Conservation (phyloP, 1,140 invertebrate genomes). For the Brachionus calyciflorus region DNA sequence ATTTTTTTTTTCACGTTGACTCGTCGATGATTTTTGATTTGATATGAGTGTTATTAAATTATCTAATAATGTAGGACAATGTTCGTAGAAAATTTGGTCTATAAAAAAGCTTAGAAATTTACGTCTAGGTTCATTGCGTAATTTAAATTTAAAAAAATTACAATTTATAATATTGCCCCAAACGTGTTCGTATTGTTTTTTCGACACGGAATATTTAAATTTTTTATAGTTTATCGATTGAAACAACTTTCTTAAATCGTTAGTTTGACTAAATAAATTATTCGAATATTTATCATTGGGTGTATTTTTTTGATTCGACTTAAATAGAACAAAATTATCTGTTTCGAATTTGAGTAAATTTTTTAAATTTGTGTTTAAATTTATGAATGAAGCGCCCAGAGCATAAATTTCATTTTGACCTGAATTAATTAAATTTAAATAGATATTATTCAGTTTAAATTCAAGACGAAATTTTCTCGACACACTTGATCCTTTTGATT, state of each 20-base stretch:
- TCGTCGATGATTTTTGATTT: too few species aligned
- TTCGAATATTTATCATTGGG: slow-evolving; percentile 19
- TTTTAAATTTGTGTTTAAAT: slow-evolving; percentile 33
- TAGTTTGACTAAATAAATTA: slow-evolving; percentile 11
- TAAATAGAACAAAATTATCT: slow-evolving; percentile 21
- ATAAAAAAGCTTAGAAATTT: not conserved
- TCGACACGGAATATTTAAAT: not conserved
- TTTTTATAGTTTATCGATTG: slow-evolving; percentile 32
- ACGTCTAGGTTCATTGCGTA: not conserved
- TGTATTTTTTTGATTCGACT: not conserved
- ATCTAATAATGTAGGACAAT: not conserved
- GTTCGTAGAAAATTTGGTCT: slow-evolving; percentile 1
- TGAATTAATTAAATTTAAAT: not conserved
- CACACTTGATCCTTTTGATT: not conserved
- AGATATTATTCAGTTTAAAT: slow-evolving; percentile 15
- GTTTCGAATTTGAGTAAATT: not conserved
- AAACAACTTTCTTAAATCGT: not conserved
- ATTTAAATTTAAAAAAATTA: not conserved
- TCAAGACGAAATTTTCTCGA: not conserved
- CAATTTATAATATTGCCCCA: slow-evolving; percentile 29
- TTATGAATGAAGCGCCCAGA: not conserved
- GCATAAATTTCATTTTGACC: slow-evolving; percentile 6
- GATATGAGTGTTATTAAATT: not conserved
- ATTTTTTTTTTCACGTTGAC: too few species aligned
- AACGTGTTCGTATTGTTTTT: slow-evolving; percentile 4